Base-by-base conservation (phyloP, 2,888 invertebrate species). In the Achlya flavicornis region DNA sequence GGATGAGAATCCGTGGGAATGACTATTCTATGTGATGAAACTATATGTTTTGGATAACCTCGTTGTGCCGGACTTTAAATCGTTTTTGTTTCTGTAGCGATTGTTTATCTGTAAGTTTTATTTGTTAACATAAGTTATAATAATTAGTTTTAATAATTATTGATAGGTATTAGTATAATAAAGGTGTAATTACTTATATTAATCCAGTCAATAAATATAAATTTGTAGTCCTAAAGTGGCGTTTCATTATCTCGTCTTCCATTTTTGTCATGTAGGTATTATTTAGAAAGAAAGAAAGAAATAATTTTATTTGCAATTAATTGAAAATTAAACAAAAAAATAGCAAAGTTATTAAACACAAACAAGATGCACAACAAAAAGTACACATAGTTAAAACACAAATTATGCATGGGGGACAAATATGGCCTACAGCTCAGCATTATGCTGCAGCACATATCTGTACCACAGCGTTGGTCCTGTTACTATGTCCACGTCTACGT, bases 11-110 rank as follows among this genome's bases (percentile, higher is more conserved):
- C 91, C 92, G 0, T 93, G 92, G 93, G 83, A 91, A 91, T 93
- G 93, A 93, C 93, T 93, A 93, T 93, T 79, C 86, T 92, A 93
- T 75, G 73, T 91, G 58, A 82, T 91, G 85, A 92, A 92, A 70
- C 87, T 93, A 8, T 91, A 91, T 65, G 85, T 90, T 67, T 76
- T 92, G 58, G 91, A 92, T 4, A 91, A 86, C 58, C 81, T 93
- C 61, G 89, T 92, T 41, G 83, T 81, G 64, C 89, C 91, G 60
- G 90, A 92, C 76, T 87, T 92, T 78, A 86, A 76, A 80, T 83
- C 91, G 12, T 91, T 80, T 79, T 77, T 90, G 71, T 91, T 90
- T 77, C 66, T 91, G 62, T 90, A 84, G 67, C 63, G 61, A 64
- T 11, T 46, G 16, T 33, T 19, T 57, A 35, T 7, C 59, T 11